phyloP scores from a whole-genome alignment of 2,888 invertebrate genomes.

The Euplagia quadripunctaria region DNA sequence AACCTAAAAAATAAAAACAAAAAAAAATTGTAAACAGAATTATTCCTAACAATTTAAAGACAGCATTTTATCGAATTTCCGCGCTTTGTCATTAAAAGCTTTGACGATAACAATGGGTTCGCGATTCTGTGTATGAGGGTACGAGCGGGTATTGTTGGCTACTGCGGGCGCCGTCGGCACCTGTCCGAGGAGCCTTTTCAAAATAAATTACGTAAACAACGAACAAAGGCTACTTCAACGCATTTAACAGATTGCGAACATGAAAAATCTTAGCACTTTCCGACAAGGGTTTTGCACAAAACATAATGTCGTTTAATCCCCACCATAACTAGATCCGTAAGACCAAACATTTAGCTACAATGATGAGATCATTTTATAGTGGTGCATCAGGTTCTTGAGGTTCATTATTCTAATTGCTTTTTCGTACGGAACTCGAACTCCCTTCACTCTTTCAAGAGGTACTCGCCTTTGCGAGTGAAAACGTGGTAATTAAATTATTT shows the following conservation, averaged over 20 bases:
- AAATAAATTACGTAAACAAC: constrained; percentile 63
- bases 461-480: constrained; percentile 73
- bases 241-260: constrained; percentile 78
- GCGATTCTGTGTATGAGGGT: constrained; percentile 24
- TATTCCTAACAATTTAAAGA: constrained; percentile 16
- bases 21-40: constrained; percentile 16
- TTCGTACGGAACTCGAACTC: constrained; percentile 77
- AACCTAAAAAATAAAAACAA: constrained; percentile 1
- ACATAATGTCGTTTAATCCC: constrained; percentile 39
- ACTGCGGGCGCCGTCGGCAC: constrained; percentile 38
- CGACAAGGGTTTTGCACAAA: constrained; percentile 49
- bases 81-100: constrained; percentile 45
- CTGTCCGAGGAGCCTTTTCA: constrained; percentile 48
- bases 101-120: constrained; percentile 39
- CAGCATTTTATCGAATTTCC: constrained; percentile 21
- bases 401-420: constrained; percentile 80
- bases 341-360: not conserved
- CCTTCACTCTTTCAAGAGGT: constrained; percentile 78
- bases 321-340: constrained; percentile 29
- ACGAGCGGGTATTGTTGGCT: constrained; percentile 15
- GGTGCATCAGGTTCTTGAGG: constrained; percentile 67
- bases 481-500: constrained; percentile 84
- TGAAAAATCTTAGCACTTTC: constrained; percentile 67
- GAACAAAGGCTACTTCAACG: constrained; percentile 68
- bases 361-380: constrained; percentile 42